These are phyloP conservation scores for Eclectus roratus DNA, from an alignment of 2,113 vertebrate genomes.

Conservation along the genomic window DNA sequence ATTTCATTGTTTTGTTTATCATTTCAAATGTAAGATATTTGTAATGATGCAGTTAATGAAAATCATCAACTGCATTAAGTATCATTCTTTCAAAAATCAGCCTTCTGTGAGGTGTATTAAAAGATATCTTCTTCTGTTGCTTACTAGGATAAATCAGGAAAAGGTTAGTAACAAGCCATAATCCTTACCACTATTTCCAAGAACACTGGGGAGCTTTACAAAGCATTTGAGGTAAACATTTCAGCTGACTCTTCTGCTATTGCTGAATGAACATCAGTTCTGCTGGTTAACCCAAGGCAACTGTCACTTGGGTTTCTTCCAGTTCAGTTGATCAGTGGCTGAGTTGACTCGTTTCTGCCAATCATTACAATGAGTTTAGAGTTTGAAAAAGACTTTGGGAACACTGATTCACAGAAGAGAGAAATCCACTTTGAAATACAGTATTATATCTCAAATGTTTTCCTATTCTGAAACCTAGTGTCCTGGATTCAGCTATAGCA, in stretches of 20 bases:
- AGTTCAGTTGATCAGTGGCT: neutral
- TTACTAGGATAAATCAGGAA: neutral
- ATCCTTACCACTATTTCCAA: neutral
- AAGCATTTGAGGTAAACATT: neutral
- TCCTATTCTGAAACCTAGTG: neutral
- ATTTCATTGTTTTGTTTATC: neutral
- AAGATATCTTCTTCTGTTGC: neutral
- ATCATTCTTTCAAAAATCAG: neutral
- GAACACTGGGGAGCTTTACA: neutral
- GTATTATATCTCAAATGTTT: neutral
- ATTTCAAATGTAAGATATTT: neutral
- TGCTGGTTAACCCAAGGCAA: conserved; percentile 40
- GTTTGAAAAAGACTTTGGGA: neutral
- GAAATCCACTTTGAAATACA: neutral
- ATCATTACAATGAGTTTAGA: neutral
- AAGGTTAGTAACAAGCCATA: neutral
- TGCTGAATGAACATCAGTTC: neutral
- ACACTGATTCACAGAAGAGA: neutral
- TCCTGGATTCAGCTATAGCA: neutral
- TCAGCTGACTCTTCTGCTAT: neutral
- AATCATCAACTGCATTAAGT: neutral
- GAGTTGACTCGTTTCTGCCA: neutral
- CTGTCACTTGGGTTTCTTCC: conserved; percentile 9
- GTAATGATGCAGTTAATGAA: neutral
- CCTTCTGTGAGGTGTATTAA: neutral